Percentiles rank a stretch among this genome's conserved stretches.
phyloP scores from a whole-genome alignment of 1,140 invertebrate genomes.

The Pomacea maculata region DNA sequence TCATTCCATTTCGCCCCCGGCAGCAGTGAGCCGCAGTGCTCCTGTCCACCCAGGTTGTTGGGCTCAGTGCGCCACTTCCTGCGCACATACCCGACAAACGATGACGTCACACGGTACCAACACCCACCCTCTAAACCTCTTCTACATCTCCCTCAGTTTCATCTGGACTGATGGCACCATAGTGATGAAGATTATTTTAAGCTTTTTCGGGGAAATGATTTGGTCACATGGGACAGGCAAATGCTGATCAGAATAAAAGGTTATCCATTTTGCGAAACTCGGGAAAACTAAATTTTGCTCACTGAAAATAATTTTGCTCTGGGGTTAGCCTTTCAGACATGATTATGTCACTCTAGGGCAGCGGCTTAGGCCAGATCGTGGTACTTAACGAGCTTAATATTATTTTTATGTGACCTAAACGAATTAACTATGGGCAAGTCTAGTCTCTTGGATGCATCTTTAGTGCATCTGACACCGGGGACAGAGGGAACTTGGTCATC shows the following conservation, averaged over 20 bases:
- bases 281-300: no score
- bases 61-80: conserved; percentile 46
- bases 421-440: background rate
- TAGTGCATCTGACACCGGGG: background rate
- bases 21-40: conserved; percentile 31
- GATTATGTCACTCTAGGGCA: no score
- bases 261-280: no score
- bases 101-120: background rate
- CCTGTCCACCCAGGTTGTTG: conserved; percentile 39
- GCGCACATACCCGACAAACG: background rate
- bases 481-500: no score
- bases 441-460: background rate
- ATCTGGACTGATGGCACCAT: no score
- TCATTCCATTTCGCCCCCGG: conserved; percentile 35
- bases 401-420: background rate
- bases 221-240: no score
- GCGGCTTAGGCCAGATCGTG: no score
- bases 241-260: no score
- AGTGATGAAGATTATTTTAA: no score
- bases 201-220: no score
- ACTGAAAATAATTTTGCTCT: no score
- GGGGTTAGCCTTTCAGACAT: no score
- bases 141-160: background rate
- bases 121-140: background rate
- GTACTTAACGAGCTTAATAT: background rate